Percentiles rank a stretch among this genome's conserved stretches.
phyloP scores from a whole-genome alignment of 1,140 invertebrate species.

The Cherax destructor region DNA sequence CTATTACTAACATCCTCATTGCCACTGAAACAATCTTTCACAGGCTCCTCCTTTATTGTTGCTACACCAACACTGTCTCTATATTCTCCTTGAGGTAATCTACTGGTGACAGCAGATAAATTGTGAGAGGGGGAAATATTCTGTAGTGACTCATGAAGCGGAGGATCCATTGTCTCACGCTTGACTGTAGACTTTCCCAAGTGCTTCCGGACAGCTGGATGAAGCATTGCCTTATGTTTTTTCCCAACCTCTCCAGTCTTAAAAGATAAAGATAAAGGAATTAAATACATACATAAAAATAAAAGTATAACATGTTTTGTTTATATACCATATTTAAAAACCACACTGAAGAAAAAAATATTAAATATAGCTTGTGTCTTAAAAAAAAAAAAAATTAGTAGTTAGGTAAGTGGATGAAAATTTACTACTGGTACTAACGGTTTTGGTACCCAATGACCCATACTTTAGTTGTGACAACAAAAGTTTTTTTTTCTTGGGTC shows the following conservation, averaged over 20 bases:
- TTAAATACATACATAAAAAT: too few relatives aligned
- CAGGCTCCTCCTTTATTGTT: not conserved
- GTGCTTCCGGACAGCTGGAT: constrained; percentile 37
- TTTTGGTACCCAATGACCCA: too few relatives aligned
- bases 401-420: too few relatives aligned
- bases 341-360: too few relatives aligned
- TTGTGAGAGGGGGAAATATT: not conserved
- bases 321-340: too few relatives aligned
- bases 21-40: not conserved
- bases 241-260: not conserved
- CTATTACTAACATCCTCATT: not conserved
- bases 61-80: not conserved
- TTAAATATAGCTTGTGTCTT: too few relatives aligned
- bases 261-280: not conserved
- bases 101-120: too few relatives aligned
- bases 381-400: too few relatives aligned
- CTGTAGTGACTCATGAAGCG: not conserved
- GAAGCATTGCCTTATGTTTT: not conserved
- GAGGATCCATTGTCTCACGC: not conserved
- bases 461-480: too few relatives aligned
- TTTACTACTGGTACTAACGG: too few relatives aligned
- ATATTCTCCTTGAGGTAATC: constrained; percentile 5
- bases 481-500: too few relatives aligned
- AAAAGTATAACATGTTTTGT: too few relatives aligned
- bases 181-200: not conserved